phyloP scores from a whole-genome alignment of 2,888 invertebrate genomes.

The Standfussiana lucernea region DNA sequence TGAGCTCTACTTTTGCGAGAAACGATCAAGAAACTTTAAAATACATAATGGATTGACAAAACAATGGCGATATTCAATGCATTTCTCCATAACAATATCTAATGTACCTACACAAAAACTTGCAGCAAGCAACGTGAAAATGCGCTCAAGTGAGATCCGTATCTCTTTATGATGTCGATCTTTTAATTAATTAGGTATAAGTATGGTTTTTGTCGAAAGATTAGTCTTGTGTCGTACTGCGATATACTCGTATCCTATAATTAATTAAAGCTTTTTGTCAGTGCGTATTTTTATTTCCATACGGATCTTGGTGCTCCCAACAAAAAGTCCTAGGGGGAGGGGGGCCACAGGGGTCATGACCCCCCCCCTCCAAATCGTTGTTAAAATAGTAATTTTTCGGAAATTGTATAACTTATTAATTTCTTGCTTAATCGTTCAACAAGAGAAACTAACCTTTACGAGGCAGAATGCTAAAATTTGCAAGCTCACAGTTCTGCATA shows the following conservation, averaged over 20 bases:
- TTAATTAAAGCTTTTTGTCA: constrained; percentile 27
- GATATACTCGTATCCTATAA: constrained; percentile 20
- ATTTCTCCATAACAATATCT: constrained; percentile 50
- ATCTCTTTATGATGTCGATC: constrained; percentile 41
- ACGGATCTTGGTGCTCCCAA: background rate
- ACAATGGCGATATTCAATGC: constrained; percentile 40
- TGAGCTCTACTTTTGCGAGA: background rate
- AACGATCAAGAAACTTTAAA: background rate
- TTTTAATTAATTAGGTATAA: constrained; percentile 21
- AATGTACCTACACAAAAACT: constrained; percentile 43
- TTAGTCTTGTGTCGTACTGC: constrained; percentile 3
- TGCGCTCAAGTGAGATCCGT: constrained; percentile 22
- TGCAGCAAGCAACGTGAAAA: constrained; percentile 18
- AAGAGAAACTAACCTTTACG: no score
- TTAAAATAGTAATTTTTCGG: no score
- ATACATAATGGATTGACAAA: constrained; percentile 13
- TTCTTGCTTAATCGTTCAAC: no score
- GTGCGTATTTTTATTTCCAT: constrained; percentile 10
- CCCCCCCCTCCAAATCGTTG: no score
- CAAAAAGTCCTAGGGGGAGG: no score
- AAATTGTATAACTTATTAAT: no score
- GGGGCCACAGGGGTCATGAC: no score
- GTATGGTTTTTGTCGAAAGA: constrained; percentile 15
- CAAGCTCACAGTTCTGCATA: no score
- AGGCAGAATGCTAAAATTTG: no score